Percentiles rank a stretch among this genome's conserved stretches.
Conservation (phyloP, 2,797 vertebrate genomes). For the Pangasius djambal region DNA sequence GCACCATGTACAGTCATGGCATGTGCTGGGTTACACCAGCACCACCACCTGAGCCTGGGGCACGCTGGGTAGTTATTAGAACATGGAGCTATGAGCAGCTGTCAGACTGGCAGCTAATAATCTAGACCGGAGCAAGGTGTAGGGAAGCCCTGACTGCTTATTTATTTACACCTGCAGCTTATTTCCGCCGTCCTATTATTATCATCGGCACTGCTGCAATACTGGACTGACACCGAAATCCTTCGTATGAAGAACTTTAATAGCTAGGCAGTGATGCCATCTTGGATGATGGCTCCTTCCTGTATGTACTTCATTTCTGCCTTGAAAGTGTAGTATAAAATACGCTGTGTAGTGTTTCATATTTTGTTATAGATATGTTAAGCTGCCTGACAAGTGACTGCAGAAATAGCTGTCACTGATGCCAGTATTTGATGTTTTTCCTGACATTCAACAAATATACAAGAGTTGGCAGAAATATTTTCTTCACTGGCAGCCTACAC, state of each 20-base stretch:
- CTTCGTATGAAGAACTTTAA: conserved; percentile 17
- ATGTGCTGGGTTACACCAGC: conserved; percentile 50
- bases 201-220: conserved; percentile 10
- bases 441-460: conserved; percentile 1
- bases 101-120: conserved; percentile 58
- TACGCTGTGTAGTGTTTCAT: background rate
- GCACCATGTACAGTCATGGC: conserved; percentile 37
- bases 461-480: background rate
- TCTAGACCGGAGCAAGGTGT: conserved; percentile 39
- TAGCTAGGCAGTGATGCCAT: conserved; percentile 18
- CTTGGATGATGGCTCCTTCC: conserved; percentile 2
- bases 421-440: conserved; percentile 15
- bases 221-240: conserved; percentile 5
- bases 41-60: conserved; percentile 57
- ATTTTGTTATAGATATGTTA: background rate
- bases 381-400: background rate
- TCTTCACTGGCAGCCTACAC: background rate
- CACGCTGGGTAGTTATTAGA: conserved; percentile 72
- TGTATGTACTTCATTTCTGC: conserved; percentile 5
- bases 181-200: conserved; percentile 47
- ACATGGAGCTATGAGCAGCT: conserved; percentile 37
- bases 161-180: conserved; percentile 55
- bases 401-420: background rate
- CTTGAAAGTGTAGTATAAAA: background rate
- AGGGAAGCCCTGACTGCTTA: conserved; percentile 49